Evolutionary conservation across 1,140 invertebrate species (phyloP).

Genomic region (Battus philenor): DNA sequence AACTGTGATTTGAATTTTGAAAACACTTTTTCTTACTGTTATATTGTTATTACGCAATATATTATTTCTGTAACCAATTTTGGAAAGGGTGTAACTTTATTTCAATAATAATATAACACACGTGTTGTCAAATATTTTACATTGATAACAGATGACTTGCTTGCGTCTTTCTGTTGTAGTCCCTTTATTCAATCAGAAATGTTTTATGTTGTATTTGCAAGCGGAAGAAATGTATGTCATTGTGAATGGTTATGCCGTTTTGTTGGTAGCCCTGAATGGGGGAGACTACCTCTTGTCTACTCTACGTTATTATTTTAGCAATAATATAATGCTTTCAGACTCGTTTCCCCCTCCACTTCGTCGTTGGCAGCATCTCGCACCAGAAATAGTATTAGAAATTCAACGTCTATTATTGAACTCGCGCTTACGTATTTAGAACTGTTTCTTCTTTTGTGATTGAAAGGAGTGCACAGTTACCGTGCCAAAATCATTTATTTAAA

Average conservation of each 20-base stretch:
- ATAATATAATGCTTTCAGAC: slow-evolving; percentile 60
- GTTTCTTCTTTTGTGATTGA: slow-evolving; percentile 37
- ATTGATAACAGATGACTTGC: slow-evolving; percentile 4
- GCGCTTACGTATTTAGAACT: slow-evolving; percentile 52
- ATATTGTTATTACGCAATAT: too few relatives aligned
- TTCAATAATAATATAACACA: too few relatives aligned
- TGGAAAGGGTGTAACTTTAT: too few relatives aligned
- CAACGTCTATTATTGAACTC: slow-evolving; percentile 59
- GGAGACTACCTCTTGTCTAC: slow-evolving; percentile 39
- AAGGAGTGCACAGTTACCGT: slow-evolving; percentile 10
- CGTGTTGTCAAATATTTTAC: too few relatives aligned
- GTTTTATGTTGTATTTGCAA: slow-evolving; percentile 9
- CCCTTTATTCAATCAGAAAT: slow-evolving; percentile 11
- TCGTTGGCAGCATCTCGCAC: slow-evolving; percentile 41
- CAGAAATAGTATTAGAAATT: slow-evolving; percentile 69
- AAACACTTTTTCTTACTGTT: too few relatives aligned
- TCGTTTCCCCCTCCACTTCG: slow-evolving; percentile 25
- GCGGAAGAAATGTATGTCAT: slow-evolving; percentile 7
- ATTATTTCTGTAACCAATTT: too few relatives aligned
- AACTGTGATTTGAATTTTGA: too few relatives aligned
- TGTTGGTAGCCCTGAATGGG: slow-evolving; percentile 29
- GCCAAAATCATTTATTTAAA: too few relatives aligned
- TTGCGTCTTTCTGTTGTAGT: slow-evolving; percentile 3
- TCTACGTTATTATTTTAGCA: slow-evolving; percentile 64
- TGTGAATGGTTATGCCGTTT: not conserved